Base-by-base conservation (phyloP, 2,888 invertebrate genomes). In the Drosophila ustulata region DNA sequence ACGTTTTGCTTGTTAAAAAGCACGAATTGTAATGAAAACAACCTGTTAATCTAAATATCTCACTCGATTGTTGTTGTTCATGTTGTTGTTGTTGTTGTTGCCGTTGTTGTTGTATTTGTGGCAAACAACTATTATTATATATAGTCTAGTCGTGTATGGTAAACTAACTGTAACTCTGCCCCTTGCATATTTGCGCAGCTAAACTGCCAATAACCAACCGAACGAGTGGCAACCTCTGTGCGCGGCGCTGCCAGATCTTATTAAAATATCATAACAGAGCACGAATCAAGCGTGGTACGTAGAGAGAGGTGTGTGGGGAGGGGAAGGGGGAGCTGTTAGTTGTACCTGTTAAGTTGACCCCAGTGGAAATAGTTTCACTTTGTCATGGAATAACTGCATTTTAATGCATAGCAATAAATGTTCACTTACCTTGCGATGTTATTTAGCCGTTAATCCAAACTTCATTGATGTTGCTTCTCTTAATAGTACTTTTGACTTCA, bases 21-120 rank as follows among this genome's bases (percentile, higher is more conserved):
- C 87, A 85, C 81, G 89, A 90, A 89, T 89, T 82, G 86, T 86
- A 88, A 89, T 89, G 86, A 89, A 91, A 91, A 91, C 90, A 90
- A 90, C 90, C 90, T 90, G 90, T 91, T 91, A 89, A 90, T 90
- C 91, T 90, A 91, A 91, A 91, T 90, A 91, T 90, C 90, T 91
- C 91, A 91, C 90, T 85, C 83, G 80, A 80, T 88, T 83, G 84
- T 86, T 78, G 88, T 76, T 75, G 45, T 86, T 78, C 85, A 74
- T 75, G 45, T 75, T 75, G 80, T 70, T 71, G 64, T 37, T 75
- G 45, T 75, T 75, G 80, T 70, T 71, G 64, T 37, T 59, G 45
- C 28, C 58, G 65, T 23, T 64, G 18, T 18, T 66, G 65, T 43
- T 52, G 64, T 39, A 56, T 63, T 32, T 39, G 41, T 34, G 45